Percentiles rank a stretch among this genome's conserved stretches.
Evolutionary conservation across 2,888 invertebrate genomes (phyloP).

Genomic region (Phymatocera aterrima): DNA sequence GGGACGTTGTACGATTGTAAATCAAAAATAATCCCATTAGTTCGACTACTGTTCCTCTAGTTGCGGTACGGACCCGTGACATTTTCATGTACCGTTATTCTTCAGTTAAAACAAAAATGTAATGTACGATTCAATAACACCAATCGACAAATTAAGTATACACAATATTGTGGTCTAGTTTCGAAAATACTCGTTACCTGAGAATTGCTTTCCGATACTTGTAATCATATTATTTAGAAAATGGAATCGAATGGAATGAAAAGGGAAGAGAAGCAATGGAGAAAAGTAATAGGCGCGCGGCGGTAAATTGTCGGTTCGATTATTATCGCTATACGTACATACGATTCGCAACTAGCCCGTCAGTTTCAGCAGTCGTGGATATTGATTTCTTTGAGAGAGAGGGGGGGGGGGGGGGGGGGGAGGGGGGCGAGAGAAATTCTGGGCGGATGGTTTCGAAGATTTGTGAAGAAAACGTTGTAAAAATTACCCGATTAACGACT

Average conservation of each 20-base stretch:
- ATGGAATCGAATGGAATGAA: too few species aligned
- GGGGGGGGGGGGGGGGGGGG: too few species aligned
- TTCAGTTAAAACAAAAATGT: not conserved
- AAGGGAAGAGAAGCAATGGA: too few species aligned
- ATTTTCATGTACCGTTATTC: not conserved
- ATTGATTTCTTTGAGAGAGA: not conserved
- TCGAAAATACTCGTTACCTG: not conserved
- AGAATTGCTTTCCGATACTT: constrained; percentile 10
- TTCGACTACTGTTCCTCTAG: too few species aligned
- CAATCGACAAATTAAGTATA: not conserved
- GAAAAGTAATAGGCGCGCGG: not conserved
- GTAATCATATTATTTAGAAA: not conserved
- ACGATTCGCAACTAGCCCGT: not conserved
- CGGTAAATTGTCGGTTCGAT: constrained; percentile 6
- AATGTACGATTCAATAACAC: not conserved
- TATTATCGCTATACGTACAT: constrained; percentile 7
- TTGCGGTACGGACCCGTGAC: not conserved
- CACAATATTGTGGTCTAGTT: not conserved
- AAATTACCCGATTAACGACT: too few species aligned
- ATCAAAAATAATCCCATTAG: constrained; percentile 18
- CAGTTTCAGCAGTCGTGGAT: not conserved
- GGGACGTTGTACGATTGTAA: not conserved
- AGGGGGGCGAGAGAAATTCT: too few species aligned
- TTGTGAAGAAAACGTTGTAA: too few species aligned
- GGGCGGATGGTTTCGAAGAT: too few species aligned